phyloP scores from a whole-genome alignment of 2,797 vertebrate species.

The Pipistrellus pipistrellus region DNA sequence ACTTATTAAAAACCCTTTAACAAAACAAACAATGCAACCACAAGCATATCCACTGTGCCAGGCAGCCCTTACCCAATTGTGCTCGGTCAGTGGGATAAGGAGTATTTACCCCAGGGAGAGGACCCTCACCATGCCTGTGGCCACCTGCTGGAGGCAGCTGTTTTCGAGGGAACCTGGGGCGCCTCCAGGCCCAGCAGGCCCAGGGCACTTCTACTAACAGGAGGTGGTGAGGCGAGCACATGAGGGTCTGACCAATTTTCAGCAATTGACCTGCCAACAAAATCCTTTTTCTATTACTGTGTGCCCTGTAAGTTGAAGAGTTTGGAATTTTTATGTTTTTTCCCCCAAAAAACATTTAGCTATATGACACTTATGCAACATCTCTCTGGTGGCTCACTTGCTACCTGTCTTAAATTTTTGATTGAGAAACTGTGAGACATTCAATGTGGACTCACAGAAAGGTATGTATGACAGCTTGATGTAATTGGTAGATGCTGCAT shows the following conservation, averaged over 20 bases:
- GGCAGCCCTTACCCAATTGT: not conserved
- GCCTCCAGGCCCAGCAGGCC: not conserved
- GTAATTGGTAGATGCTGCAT: not conserved
- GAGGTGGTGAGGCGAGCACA: not conserved
- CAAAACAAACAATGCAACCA: slow-evolving; percentile 62
- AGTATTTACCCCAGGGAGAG: not conserved
- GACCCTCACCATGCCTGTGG: not conserved
- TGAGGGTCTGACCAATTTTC: not conserved
- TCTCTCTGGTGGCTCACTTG: not conserved
- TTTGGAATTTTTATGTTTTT: not conserved
- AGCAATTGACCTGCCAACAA: not conserved
- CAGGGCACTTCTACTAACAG: not conserved
- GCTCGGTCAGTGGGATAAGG: not conserved
- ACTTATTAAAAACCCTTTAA: slow-evolving; percentile 59
- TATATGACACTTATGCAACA: not conserved
- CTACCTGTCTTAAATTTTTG: not conserved
- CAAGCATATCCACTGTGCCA: not conserved
- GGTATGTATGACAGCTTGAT: not conserved
- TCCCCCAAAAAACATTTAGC: not conserved
- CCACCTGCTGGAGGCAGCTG: not conserved
- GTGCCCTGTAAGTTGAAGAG: not conserved
- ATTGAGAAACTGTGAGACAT: not conserved
- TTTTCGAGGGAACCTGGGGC: not conserved
- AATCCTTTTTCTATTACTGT: not conserved
- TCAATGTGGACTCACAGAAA: slow-evolving; percentile 1